Percentiles rank a stretch among this genome's conserved stretches.
Evolutionary conservation across 1,140 invertebrate species (phyloP).

Genomic region (Nomia melanderi): DNA sequence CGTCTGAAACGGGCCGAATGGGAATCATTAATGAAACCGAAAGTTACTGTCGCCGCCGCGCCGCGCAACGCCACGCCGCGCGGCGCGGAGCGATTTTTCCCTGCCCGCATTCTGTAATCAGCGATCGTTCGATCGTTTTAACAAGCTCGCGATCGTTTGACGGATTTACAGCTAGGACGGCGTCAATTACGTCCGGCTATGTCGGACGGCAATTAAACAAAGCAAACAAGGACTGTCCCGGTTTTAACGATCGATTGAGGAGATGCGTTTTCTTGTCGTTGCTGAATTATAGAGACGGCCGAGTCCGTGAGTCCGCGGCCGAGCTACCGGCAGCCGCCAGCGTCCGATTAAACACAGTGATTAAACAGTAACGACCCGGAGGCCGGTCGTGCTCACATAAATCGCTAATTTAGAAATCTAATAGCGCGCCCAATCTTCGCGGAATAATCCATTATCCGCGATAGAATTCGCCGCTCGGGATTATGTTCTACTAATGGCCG

Average conservation of each 20-base stretch:
- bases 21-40: too few species aligned
- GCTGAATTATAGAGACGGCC: slow-evolving; percentile 17
- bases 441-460: slow-evolving; percentile 42
- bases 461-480: slow-evolving; percentile 17
- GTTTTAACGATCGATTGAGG: slow-evolving; percentile 21
- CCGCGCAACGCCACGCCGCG: too few species aligned
- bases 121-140: slow-evolving; percentile 12
- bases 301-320: too few species aligned
- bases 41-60: too few species aligned
- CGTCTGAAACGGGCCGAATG: too few species aligned
- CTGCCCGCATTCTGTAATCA: too few species aligned
- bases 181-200: slow-evolving; percentile 44
- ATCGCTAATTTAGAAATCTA: slow-evolving; percentile 54
- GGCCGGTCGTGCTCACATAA: slow-evolving; percentile 41
- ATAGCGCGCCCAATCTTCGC: slow-evolving; percentile 9
- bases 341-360: slow-evolving; percentile 53
- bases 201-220: slow-evolving; percentile 34
- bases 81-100: too few species aligned
- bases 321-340: background rate
- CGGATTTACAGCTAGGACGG: slow-evolving; percentile 43
- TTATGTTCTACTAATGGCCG: slow-evolving; percentile 14
- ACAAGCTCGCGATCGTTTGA: slow-evolving; percentile 37
- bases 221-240: slow-evolving; percentile 6
- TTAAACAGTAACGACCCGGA: slow-evolving; percentile 58
- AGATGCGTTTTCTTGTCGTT: slow-evolving; percentile 23